phyloP scores from a whole-genome alignment of 1,140 invertebrate genomes.

The Ceratitis capitata region DNA sequence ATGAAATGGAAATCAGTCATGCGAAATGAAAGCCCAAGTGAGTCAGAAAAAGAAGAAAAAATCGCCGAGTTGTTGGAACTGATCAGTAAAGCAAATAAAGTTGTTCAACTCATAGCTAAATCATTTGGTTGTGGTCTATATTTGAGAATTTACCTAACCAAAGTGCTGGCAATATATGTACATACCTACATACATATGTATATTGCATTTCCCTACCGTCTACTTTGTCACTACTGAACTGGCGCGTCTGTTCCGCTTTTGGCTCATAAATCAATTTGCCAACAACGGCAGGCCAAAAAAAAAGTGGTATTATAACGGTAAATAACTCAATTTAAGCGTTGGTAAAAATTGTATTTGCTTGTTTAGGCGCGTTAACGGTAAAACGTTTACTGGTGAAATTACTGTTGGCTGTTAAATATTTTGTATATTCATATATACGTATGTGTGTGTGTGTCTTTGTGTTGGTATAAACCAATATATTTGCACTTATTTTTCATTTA shows the following conservation, averaged over 20 bases:
- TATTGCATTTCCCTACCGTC: not conserved
- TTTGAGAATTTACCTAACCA: too few species aligned
- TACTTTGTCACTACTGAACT: not conserved
- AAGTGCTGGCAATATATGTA: not conserved
- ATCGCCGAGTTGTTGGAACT: not conserved
- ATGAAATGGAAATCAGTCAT: not conserved
- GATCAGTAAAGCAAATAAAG: not conserved
- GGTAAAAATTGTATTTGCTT: not conserved
- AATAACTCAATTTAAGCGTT: not conserved
- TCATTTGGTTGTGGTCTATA: not conserved
- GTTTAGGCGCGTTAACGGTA: not conserved
- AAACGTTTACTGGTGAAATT: not conserved
- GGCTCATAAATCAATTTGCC: constrained; percentile 20
- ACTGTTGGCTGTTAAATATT: not conserved
- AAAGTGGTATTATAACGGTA: not conserved
- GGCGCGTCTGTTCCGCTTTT: not conserved
- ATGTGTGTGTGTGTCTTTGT: not conserved
- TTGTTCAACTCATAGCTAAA: not conserved
- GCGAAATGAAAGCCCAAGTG: not conserved
- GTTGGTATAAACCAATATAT: not conserved
- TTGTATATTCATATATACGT: not conserved
- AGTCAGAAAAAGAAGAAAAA: not conserved
- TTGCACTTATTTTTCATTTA: too few species aligned
- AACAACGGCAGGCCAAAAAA: too few species aligned
- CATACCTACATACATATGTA: not conserved